Evolutionary conservation across 1,140 invertebrate species (phyloP), one percentile per base, ranked within the genome.

Genomic region (Drosophila parabipectinata): DNA sequence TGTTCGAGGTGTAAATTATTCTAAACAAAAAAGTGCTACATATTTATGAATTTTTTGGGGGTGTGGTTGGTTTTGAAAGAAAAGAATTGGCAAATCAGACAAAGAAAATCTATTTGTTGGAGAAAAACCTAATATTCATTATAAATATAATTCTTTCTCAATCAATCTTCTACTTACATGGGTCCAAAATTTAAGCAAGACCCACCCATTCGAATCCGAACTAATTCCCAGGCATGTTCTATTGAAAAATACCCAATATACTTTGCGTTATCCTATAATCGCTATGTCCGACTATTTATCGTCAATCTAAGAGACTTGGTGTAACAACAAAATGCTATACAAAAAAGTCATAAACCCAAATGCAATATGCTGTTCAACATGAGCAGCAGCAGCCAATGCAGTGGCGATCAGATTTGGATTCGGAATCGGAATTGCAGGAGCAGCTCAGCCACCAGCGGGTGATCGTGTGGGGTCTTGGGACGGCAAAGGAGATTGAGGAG

Each of bases 301-400:
- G 60, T 15, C 9, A 30, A 83, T 83, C 79, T 75, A 28, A 59
- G 21, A 45, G n/a, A 28, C 59, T 44, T 26, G 59, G 60, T 78
- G 60, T 77, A 75, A 60, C 76, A 82, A 54, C 64, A 71, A 69
- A 63, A 71, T 57, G 52, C 51, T 32, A 57, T 71, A 72, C 34
- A 45, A 57, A 72, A 72, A 51, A 64, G 41, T 47, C 56, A 68
- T 55, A 55, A 58, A 56, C 56, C 55, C 26, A 52, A 67, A 83
- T 62, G 69, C 75, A 83, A 82, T 64, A 83, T 54, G 79, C 62
- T 61, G 63, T 78, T 80, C 48, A 81, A 77, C 66, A 61, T 81
- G 78, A 67, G 68, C 79, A 39, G 68, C 68, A 44, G 75, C 75
- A 54, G 56, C 28, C 15, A 44, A 15, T 44, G 41, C n/a, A 18